A percentile compares a stretch with the other conserved stretches of the same genome.
These are phyloP conservation scores for Diachrysia chrysitis DNA, from an alignment of 2,888 invertebrate species.

Conservation along the genomic window DNA sequence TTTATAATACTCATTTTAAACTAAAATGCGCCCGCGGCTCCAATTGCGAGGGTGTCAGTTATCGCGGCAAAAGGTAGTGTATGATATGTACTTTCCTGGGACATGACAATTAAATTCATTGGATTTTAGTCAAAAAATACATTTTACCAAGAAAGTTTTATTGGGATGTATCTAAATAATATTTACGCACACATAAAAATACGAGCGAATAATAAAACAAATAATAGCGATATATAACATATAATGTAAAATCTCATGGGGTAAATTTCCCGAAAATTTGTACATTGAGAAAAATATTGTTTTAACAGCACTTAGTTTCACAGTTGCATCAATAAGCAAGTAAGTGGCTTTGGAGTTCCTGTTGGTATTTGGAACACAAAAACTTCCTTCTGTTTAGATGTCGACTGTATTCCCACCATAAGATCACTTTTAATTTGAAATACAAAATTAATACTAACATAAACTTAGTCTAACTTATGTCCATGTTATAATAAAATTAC, in stretches of 20 bases:
- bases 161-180: not conserved
- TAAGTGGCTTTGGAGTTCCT: conserved; percentile 17
- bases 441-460: conserved; percentile 52
- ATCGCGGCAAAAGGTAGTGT: no score
- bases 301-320: conserved; percentile 37
- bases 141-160: no score
- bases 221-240: conserved; percentile 48
- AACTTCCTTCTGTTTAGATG: conserved; percentile 26
- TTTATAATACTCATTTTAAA: no score
- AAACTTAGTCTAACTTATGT: conserved; percentile 44
- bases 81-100: no score
- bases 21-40: no score
- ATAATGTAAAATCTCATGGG: conserved; percentile 61
- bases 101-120: no score
- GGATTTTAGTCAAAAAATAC: no score
- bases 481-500: conserved; percentile 37
- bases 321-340: conserved; percentile 21
- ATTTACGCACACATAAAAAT: not conserved
- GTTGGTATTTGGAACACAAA: conserved; percentile 31
- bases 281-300: conserved; percentile 41
- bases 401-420: conserved; percentile 19
- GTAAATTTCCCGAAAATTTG: conserved; percentile 47
- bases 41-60: no score
- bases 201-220: conserved; percentile 24
- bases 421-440: conserved; percentile 42